Evolutionary conservation across 1,140 invertebrate genomes (phyloP).

Genomic region (Sarcophaga peregrina): DNA sequence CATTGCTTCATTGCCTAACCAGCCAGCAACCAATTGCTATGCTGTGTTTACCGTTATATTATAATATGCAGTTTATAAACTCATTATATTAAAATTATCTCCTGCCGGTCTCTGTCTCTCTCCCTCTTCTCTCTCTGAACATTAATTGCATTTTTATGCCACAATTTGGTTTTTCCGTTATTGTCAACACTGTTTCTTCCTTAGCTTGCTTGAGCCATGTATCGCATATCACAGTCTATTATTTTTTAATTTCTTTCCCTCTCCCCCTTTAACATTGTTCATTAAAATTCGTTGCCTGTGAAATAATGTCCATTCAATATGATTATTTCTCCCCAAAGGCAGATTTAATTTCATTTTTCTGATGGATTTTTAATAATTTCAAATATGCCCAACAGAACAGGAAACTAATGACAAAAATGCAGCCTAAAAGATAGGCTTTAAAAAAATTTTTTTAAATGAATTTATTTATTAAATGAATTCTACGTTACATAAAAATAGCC

Average conservation of each 20-base stretch:
- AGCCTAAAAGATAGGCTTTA: too few species aligned
- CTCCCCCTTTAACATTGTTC: too few species aligned
- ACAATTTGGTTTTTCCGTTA: too few species aligned
- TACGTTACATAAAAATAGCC: too few species aligned
- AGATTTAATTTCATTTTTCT: constrained; percentile 22
- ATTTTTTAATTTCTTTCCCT: not conserved
- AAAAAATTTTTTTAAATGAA: too few species aligned
- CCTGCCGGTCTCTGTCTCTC: too few species aligned
- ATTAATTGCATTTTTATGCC: constrained; percentile 7
- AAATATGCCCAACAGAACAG: not conserved
- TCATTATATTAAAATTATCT: constrained; percentile 28
- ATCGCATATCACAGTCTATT: constrained; percentile 6
- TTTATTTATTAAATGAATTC: too few species aligned
- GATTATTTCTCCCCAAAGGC: not conserved
- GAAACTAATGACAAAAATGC: too few species aligned
- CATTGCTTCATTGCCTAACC: too few species aligned
- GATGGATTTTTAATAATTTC: constrained; percentile 10
- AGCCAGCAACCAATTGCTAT: too few species aligned
- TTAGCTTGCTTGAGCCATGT: not conserved
- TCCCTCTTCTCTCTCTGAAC: not conserved
- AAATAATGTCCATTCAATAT: constrained; percentile 9
- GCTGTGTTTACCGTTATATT: not conserved
- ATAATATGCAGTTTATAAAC: constrained; percentile 27
- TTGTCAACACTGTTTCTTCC: not conserved
- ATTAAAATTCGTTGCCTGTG: not conserved